phyloP scores from a whole-genome alignment of 2,113 vertebrate genomes.

The Bubo blakistoni region DNA sequence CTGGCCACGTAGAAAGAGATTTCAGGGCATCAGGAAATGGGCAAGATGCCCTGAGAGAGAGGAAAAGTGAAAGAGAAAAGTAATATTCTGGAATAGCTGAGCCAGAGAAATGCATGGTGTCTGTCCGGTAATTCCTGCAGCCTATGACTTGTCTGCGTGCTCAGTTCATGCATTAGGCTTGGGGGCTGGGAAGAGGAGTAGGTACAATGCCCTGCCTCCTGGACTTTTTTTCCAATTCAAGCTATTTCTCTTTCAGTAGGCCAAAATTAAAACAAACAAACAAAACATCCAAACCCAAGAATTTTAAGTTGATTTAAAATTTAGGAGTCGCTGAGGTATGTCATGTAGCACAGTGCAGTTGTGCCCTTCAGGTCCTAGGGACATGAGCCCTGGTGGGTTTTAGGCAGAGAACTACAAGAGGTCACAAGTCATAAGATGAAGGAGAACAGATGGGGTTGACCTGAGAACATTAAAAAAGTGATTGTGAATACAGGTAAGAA shows the following conservation, averaged over 20 bases:
- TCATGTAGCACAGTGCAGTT: neutral
- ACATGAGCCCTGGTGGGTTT: neutral
- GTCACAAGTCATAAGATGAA: neutral
- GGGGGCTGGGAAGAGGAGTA: neutral
- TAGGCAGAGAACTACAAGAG: neutral
- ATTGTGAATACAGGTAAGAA: neutral
- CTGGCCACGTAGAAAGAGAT: neutral
- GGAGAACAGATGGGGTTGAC: neutral
- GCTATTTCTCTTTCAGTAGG: neutral
- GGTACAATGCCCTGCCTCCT: neutral
- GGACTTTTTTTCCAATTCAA: neutral
- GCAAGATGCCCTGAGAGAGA: constrained; percentile 8
- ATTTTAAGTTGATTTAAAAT: neutral
- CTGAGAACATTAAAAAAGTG: neutral
- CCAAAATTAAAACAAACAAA: neutral
- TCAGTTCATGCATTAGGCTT: neutral
- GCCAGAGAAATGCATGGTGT: neutral
- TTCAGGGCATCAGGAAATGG: constrained; percentile 27
- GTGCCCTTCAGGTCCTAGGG: neutral
- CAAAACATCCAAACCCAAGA: neutral
- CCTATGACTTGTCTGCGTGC: neutral
- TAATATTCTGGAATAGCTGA: neutral
- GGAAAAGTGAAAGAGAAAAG: neutral
- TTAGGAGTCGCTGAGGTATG: neutral
- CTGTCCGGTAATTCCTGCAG: neutral